Evolutionary conservation across 2,797 vertebrate species (phyloP), one percentile per base, ranked within the genome.

Genomic region (Sebastes cheni): DNA sequence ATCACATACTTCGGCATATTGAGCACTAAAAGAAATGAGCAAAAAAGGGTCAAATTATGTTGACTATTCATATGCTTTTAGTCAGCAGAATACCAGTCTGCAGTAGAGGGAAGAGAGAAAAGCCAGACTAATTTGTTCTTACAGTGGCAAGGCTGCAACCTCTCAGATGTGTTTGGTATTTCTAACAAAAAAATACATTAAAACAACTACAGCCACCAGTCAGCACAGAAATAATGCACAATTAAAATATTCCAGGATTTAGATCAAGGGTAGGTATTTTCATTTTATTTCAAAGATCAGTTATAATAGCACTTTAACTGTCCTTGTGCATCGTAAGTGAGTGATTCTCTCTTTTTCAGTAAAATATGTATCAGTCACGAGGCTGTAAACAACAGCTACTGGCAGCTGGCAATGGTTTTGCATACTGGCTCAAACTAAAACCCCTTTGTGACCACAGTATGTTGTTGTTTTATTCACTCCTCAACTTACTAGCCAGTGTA

Each of bases 371-470:
- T 75, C 77, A 80, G 32, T 74, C 62, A 75, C 11, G 10, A 72
- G 72, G 68, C 67, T 59, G 34, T 67, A 34, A 77, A 62, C 39
- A 70, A 76, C 66, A 75, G 69, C 61, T 39, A 14, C 71, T 74
- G 75, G 68, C 82, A 79, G 72, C 75, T 78, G 79, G 75, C 69
- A 75, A 25, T 10, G n/a, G n/a, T 74, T 81, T 65, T 60, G 59
- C 23, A 75, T 77, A 78, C 36, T 84, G 79, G 73, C 75, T 85
- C 55, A 70, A 77, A 64, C 50, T 62, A 67, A 79, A 79, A 88
- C 46, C 18, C 34, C 70, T 34, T 72, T 78, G 55, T 79, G 32
- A 36, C 74, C 77, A 36, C 58, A 54, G 54, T 64, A 39, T 78
- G 55, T 62, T 69, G 25, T 27, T 78, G 61, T 79, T 75, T 72